Evolutionary conservation across 2,888 invertebrate genomes (phyloP).

Genomic region (Lypha dubia): DNA sequence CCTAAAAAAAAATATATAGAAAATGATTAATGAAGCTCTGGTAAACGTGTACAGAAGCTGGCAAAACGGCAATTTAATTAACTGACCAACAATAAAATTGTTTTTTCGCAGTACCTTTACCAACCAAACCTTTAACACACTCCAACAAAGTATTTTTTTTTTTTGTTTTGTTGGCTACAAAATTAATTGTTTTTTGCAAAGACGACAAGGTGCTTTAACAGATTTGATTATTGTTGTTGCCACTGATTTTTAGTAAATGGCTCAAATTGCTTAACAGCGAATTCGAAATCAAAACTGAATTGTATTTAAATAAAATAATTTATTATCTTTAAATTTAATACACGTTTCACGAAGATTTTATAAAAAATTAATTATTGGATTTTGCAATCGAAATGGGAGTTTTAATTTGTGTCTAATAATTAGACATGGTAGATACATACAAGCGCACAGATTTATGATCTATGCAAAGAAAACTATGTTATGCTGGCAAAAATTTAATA

Average conservation of each 20-base stretch:
- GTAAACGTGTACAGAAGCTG: neutral
- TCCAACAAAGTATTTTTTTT: too few relatives aligned
- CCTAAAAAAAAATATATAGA: neutral
- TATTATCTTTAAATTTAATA: neutral
- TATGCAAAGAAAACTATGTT: neutral
- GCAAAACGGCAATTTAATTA: neutral
- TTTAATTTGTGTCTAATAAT: slow-evolving; percentile 1
- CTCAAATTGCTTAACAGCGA: neutral
- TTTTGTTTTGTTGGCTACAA: neutral
- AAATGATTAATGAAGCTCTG: slow-evolving; percentile 3
- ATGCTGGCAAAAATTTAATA: neutral
- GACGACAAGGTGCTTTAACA: slow-evolving; percentile 6
- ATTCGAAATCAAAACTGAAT: neutral
- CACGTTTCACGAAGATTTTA: neutral
- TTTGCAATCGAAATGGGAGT: neutral
- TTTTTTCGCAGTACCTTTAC: neutral
- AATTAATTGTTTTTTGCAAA: neutral
- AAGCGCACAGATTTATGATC: neutral
- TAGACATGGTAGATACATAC: neutral
- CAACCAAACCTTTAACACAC: neutral
- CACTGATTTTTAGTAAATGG: neutral
- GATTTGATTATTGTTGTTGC: neutral
- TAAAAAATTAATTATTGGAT: neutral
- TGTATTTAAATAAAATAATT: neutral
- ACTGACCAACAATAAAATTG: neutral